These are phyloP conservation scores for Ramazzottius varieornatus DNA, from an alignment of 2,888 invertebrate species.

Conservation along the genomic window DNA sequence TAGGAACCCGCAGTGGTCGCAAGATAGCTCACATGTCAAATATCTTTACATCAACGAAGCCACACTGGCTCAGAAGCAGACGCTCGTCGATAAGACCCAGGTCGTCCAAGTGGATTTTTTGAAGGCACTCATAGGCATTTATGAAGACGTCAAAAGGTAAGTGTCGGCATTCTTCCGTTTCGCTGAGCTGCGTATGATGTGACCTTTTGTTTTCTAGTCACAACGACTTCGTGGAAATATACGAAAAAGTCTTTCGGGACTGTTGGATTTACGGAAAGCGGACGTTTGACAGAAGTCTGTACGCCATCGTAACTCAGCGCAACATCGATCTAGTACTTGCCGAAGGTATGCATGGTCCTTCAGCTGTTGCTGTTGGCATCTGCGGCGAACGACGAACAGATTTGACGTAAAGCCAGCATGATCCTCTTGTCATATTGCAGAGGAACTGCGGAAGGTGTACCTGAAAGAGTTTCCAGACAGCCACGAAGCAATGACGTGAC, in stretches of 20 bases:
- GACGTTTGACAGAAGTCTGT: not conserved
- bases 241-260: not conserved
- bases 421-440: not conserved
- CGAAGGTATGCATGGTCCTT: not conserved
- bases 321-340: not conserved
- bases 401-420: not conserved
- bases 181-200: not conserved
- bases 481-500: not conserved
- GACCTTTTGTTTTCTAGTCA: not conserved
- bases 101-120: not conserved
- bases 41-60: not conserved
- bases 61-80: not conserved
- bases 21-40: not conserved
- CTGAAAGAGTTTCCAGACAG: not conserved
- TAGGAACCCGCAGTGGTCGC: not conserved
- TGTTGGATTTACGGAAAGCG: conserved; percentile 3
- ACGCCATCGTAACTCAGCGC: not conserved
- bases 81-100: not conserved
- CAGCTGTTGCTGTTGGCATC: too few relatives aligned
- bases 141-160: not conserved
- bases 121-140: not conserved
- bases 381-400: too few relatives aligned
- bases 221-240: not conserved
- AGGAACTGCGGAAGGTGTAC: not conserved
- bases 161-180: not conserved